phyloP scores from a whole-genome alignment of 2,888 invertebrate species.

The Euspilapteryx auroguttella region DNA sequence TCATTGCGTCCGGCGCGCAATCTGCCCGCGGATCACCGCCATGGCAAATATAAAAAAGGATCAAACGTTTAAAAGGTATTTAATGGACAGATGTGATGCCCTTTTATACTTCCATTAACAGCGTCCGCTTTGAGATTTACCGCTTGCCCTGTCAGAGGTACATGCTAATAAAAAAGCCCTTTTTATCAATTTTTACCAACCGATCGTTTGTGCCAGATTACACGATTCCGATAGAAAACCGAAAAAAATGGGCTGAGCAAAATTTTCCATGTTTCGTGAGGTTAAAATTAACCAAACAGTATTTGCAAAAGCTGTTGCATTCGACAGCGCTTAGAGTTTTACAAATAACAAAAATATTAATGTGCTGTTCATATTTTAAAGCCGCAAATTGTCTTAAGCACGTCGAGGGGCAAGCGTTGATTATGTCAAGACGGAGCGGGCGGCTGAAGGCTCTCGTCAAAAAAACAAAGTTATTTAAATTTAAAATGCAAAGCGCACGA shows the following conservation, averaged over 20 bases:
- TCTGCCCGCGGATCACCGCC: too few relatives aligned
- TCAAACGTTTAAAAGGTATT: constrained; percentile 60
- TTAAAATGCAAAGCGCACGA: constrained; percentile 50
- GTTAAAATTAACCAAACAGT: too few relatives aligned
- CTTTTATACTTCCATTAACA: constrained; percentile 56
- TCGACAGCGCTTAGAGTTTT: too few relatives aligned
- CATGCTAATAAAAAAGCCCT: constrained; percentile 29
- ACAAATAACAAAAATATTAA: too few relatives aligned
- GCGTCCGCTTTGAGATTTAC: constrained; percentile 48
- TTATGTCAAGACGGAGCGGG: constrained; percentile 43
- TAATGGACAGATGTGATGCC: constrained; percentile 54
- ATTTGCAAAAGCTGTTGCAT: too few relatives aligned
- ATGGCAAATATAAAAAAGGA: constrained; percentile 57
- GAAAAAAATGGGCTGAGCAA: too few relatives aligned
- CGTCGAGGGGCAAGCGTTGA: constrained; percentile 35
- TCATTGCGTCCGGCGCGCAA: too few relatives aligned
- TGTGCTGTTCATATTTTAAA: constrained; percentile 28
- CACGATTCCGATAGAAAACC: too few relatives aligned
- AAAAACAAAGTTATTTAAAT: constrained; percentile 52
- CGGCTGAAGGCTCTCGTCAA: constrained; percentile 16
- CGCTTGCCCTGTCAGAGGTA: constrained; percentile 27
- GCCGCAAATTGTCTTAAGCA: constrained; percentile 46
- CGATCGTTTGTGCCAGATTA: constrained; percentile 39
- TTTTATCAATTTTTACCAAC: constrained; percentile 9
- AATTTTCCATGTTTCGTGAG: too few relatives aligned